These are phyloP conservation scores for Gymnothorax javanicus DNA, from an alignment of 2,797 vertebrate genomes.

Conservation along the genomic window DNA sequence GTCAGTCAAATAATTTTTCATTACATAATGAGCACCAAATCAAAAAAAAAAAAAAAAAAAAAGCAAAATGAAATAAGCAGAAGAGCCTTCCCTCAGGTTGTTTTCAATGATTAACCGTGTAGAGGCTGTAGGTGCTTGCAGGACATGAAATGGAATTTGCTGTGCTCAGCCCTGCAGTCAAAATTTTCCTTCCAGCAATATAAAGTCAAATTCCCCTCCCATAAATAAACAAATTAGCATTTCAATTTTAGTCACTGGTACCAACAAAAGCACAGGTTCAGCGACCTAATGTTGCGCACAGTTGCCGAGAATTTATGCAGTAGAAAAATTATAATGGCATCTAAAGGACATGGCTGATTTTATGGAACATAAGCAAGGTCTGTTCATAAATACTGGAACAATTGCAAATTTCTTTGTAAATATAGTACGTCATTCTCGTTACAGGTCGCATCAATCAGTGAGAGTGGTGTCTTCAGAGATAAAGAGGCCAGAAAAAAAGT, in stretches of 20 bases:
- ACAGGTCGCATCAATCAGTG: slow-evolving; percentile 2
- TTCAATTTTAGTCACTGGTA: slow-evolving; percentile 9
- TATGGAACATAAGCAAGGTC: neutral
- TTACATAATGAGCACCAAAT: neutral
- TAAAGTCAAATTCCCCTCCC: slow-evolving; percentile 2
- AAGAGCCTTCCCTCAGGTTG: neutral
- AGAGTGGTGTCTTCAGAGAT: neutral
- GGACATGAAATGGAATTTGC: slow-evolving; percentile 1
- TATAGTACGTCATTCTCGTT: neutral
- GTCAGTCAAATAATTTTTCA: neutral
- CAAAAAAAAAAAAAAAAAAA: too few species aligned
- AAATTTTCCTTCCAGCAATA: neutral
- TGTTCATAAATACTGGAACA: neutral
- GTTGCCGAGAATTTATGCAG: slow-evolving; percentile 1
- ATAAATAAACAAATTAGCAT: slow-evolving; percentile 5
- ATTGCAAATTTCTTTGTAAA: neutral
- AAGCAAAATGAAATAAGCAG: too few species aligned
- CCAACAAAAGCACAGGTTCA: neutral
- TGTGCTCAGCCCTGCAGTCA: neutral
- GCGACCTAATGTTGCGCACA: neutral
- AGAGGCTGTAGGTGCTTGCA: neutral
- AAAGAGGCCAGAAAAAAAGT: neutral
- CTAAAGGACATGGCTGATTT: slow-evolving; percentile 1
- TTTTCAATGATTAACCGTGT: neutral
- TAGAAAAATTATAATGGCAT: neutral